Evolutionary conservation across 2,113 vertebrate species (phyloP).

Genomic region (Silurus asotus): DNA sequence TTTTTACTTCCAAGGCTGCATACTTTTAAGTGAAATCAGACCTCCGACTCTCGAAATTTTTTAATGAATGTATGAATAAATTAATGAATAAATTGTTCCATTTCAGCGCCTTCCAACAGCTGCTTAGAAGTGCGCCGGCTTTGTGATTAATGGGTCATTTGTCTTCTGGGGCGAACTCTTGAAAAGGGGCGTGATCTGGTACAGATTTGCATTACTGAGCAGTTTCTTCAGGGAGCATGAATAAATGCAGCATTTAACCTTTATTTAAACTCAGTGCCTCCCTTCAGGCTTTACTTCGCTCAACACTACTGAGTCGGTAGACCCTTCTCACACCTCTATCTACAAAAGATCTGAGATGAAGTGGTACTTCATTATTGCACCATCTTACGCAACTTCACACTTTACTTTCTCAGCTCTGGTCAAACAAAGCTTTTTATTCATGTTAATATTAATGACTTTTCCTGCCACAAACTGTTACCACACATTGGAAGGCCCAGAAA

Average conservation of each 20-base stretch:
- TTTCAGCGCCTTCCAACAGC: constrained; percentile 55
- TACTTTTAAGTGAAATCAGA: not conserved
- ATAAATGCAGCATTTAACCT: constrained; percentile 38
- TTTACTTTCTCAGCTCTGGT: not conserved
- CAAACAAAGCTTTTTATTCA: not conserved
- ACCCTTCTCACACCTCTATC: constrained; percentile 23
- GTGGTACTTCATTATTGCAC: not conserved
- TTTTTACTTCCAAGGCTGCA: not conserved
- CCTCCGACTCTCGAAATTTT: not conserved
- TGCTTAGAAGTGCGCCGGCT: constrained; percentile 59
- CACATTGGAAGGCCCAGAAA: too few species aligned
- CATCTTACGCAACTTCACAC: not conserved
- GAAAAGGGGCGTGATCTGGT: constrained; percentile 23
- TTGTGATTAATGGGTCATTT: constrained; percentile 30
- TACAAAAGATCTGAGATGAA: not conserved
- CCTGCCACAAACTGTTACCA: too few species aligned
- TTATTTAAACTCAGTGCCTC: constrained; percentile 23
- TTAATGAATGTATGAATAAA: not conserved
- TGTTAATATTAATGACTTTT: too few species aligned
- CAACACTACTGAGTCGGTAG: constrained; percentile 10
- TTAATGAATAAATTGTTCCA: constrained; percentile 59
- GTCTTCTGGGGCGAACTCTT: constrained; percentile 18
- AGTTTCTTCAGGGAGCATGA: constrained; percentile 25
- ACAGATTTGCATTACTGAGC: constrained; percentile 9
- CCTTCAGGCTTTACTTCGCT: not conserved